Percentiles rank a stretch among this genome's conserved stretches.
Evolutionary conservation across 2,113 vertebrate species (phyloP).

Genomic region (Sander lucioperca): DNA sequence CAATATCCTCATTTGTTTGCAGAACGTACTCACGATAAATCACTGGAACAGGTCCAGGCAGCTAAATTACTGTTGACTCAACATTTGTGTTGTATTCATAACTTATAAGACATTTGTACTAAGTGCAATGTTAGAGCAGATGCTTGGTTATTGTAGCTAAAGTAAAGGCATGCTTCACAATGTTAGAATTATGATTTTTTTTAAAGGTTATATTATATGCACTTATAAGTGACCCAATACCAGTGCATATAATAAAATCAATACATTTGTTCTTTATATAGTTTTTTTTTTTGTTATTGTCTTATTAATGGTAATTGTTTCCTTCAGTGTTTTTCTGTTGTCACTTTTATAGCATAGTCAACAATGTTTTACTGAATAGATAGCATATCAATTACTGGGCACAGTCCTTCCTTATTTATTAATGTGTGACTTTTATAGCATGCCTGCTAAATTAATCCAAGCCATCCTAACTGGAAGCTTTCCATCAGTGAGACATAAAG

Average conservation of each 20-base stretch:
- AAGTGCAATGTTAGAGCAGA: not conserved
- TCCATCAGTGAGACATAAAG: not conserved
- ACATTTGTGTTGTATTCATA: not conserved
- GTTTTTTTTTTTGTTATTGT: too few relatives aligned
- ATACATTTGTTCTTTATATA: too few relatives aligned
- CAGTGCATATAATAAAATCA: not conserved
- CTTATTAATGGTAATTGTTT: not conserved
- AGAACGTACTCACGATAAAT: too few relatives aligned
- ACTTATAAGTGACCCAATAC: not conserved
- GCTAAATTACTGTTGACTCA: not conserved
- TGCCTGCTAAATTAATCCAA: conserved; percentile 4
- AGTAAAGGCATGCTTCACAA: not conserved
- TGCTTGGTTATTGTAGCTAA: not conserved
- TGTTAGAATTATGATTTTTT: not conserved
- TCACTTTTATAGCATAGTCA: not conserved
- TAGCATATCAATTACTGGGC: conserved; percentile 10
- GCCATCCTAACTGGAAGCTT: not conserved
- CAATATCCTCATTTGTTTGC: not conserved
- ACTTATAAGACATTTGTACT: not conserved
- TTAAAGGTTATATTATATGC: not conserved
- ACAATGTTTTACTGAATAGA: conserved; percentile 28
- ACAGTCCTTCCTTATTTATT: conserved; percentile 30
- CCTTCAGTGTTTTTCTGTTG: not conserved
- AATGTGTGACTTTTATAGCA: conserved; percentile 27
- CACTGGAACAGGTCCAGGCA: not conserved